Conservation (phyloP, 2,888 invertebrate species). For the Sycophila texana region DNA sequence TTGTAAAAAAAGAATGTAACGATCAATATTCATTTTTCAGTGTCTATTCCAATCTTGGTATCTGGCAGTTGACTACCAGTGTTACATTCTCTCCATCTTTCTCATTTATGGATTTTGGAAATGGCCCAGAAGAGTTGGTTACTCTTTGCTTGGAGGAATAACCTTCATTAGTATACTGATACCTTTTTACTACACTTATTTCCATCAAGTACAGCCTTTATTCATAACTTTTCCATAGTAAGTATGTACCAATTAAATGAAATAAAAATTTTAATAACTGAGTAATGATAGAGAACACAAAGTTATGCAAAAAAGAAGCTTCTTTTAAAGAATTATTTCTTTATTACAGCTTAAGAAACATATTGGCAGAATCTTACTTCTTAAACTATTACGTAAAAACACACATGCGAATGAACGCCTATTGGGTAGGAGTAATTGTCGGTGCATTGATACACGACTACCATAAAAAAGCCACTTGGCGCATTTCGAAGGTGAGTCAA, state of each 20-base stretch:
- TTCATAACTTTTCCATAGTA: conserved; percentile 62
- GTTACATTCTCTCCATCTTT: conserved; percentile 60
- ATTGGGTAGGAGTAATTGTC: conserved; percentile 64
- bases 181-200: conserved; percentile 63
- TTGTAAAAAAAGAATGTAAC: too few species aligned
- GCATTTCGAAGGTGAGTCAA: conserved; percentile 61
- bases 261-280: not conserved
- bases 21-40: conserved; percentile 55
- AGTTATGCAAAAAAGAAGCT: not conserved
- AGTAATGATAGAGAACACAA: not conserved
- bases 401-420: conserved; percentile 63
- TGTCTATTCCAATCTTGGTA: conserved; percentile 68
- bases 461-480: conserved; percentile 58
- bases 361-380: conserved; percentile 61
- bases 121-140: conserved; percentile 64
- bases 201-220: conserved; percentile 60
- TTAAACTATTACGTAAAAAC: conserved; percentile 61
- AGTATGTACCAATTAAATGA: conserved; percentile 53
- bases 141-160: conserved; percentile 59
- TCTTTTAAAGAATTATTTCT: not conserved
- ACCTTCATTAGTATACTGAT: conserved; percentile 60
- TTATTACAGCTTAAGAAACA: conserved; percentile 43
- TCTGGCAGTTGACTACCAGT: conserved; percentile 64
- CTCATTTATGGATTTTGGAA: conserved; percentile 62
- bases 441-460: conserved; percentile 65